Conservation (phyloP, 2,797 vertebrate genomes). For the Urophycis tenuis region DNA sequence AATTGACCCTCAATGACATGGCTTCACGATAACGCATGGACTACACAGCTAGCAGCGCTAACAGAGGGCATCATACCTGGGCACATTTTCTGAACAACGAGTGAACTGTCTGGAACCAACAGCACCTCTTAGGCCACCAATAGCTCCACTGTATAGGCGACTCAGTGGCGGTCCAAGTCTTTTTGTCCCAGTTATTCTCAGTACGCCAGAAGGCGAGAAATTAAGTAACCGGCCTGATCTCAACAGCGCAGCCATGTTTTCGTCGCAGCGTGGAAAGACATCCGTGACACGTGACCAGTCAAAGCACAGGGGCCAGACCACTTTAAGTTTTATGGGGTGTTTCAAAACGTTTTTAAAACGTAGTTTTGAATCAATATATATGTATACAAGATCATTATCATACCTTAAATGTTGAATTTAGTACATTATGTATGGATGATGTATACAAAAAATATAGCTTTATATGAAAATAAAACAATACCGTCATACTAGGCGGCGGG, state of each 20-base stretch:
- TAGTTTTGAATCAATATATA: background rate
- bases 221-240: constrained; percentile 71
- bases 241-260: constrained; percentile 85
- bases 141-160: constrained; percentile 58
- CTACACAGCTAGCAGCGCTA: constrained; percentile 35
- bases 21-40: constrained; percentile 49
- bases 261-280: constrained; percentile 54
- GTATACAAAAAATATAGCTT: background rate
- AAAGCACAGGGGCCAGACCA: constrained; percentile 40
- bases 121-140: constrained; percentile 31
- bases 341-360: background rate
- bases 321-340: background rate
- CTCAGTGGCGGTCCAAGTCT: constrained; percentile 41
- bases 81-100: constrained; percentile 17
- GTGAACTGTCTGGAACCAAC: constrained; percentile 26
- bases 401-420: background rate
- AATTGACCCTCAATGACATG: constrained; percentile 69
- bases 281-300: constrained; percentile 72
- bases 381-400: background rate
- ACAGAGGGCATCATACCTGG: constrained; percentile 51
- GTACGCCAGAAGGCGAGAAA: constrained; percentile 54
- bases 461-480: background rate
- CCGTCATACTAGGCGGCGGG: background rate
- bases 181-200: constrained; percentile 49
- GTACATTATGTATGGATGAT: background rate